Base-by-base conservation (phyloP, 2,113 vertebrate species). In the Rana temporaria region DNA sequence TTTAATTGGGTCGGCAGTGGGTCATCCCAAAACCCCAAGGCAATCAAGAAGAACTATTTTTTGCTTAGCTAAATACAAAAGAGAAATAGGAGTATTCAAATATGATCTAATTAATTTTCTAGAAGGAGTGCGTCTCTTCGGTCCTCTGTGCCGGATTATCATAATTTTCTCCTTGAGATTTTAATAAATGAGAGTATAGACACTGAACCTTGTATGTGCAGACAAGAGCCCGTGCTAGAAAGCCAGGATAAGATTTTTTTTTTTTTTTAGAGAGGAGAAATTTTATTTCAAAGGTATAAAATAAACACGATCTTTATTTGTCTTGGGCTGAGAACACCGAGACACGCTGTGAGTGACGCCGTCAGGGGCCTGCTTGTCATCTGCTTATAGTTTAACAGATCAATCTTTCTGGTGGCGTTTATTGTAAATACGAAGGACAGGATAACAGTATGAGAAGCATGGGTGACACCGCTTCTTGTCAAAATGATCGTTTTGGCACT, bases 1-100 rank as follows among this genome's bases (percentile, higher is more conserved):
- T 85, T 4, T n/a, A 89, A 88, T 56, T 87, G 60, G 77, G 70
- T 89, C 62, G 86, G 30, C 62, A 85, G 30, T 78, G 87, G 85
- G 85, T 88, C 86, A 89, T 18, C 85, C 63, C 26, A 85, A 88
- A 81, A 84, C 84, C 85, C 76, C 70, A 42, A 79, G 22, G 64
- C 81, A 90, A 90, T 84, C 78, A 91, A 83, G 74, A 86, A 85
- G 79, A 89, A 82, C 79, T 88, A 87, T 86, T 90, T 91, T 12
- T 91, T 89, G 87, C 81, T 85, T 78, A 83, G 80, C 84, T 82
- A 85, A 84, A 87, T 84, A 79, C 26, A 83, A 84, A 83, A 26
- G 75, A 85, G 38, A 63, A 86, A 85, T 87, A 88, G 82, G 72
- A 92, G 90, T 90, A 93, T 91, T 92, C 87, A 90, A 87, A 91